Evolutionary conservation across 2,888 invertebrate species (phyloP), one percentile per base, ranked within the genome.

Genomic region (Amorpha juglandis): DNA sequence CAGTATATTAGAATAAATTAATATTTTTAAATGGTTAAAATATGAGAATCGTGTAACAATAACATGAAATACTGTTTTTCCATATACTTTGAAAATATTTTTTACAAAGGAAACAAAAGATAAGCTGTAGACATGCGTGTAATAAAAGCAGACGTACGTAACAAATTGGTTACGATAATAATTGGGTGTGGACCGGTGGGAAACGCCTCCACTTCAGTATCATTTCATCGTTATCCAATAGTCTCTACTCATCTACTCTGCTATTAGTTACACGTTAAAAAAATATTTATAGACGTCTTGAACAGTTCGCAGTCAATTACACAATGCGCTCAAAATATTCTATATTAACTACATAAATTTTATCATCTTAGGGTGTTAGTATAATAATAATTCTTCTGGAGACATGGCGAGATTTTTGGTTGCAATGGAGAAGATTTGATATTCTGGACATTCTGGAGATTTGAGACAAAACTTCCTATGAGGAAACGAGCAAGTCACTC

Each of bases 201-300:
- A 33, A 71, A 71, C 78, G 78, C 74, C 77, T 77, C 70, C 74
- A 71, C 66, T 42, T 50, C 58, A 42, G 47, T 65, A 51, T 63
- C n/a, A 70, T 69, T 68, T 72, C 70, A 76, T 78, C 73, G 74
- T 75, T 71, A 72, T 76, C 73, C 70, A 73, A 74, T 76, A 71
- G 74, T 71, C 67, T 70, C 70, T 68, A 67, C 66, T 68, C 62
- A 76, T 73, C 69, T 16, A 48, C 69, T 69, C 69, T 71, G 67
- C 65, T 69, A 74, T 78, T 74, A 78, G 64, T 70, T 63, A 68
- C 78, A 78, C 77, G 78, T 74, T 58, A 77, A 68, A 64, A 64
- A 48, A 64, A 21, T 64, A 19, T 33, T 47, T 21, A 38, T 45
- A 55, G 16, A 21, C 38, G n/a, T 38, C 33, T 38, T 9, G 2